Conservation (phyloP, 2,797 vertebrate species). For the Amblyraja radiata region DNA sequence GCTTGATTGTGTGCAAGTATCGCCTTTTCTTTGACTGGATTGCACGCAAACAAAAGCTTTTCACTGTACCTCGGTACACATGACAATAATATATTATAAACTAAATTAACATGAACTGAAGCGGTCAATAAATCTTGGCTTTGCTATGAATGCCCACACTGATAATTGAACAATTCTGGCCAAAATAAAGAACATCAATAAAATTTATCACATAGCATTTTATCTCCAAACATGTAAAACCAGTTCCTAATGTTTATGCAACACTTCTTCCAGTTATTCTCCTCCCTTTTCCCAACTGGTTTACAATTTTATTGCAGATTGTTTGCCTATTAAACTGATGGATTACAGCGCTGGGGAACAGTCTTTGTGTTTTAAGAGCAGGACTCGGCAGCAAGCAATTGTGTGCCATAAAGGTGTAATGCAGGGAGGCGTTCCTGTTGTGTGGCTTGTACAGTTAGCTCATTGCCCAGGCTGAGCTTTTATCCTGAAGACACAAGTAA, state of each 20-base stretch:
- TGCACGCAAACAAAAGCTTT: too few species aligned
- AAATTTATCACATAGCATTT: background rate
- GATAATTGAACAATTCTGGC: too few species aligned
- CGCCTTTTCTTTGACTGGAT: too few species aligned
- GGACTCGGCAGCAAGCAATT: background rate
- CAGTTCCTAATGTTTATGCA: conserved; percentile 17
- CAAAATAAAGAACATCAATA: background rate
- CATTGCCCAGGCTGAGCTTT: too few species aligned
- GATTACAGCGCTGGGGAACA: background rate
- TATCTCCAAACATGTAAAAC: background rate
- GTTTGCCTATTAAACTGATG: conserved; percentile 25
- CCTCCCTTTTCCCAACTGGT: background rate
- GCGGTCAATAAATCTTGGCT: too few species aligned
- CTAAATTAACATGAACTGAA: too few species aligned
- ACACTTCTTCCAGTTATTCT: background rate
- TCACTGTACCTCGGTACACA: too few species aligned
- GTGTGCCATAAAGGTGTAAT: background rate
- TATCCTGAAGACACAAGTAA: too few species aligned
- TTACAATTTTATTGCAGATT: conserved; percentile 22
- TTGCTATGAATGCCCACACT: background rate
- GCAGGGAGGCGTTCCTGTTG: background rate
- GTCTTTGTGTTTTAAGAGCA: background rate
- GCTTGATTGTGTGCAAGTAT: too few species aligned
- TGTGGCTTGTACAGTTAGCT: background rate
- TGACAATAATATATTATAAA: too few species aligned